phyloP scores from a whole-genome alignment of 2,797 vertebrate genomes.

The Tokudaia tokunoshimensis region DNA sequence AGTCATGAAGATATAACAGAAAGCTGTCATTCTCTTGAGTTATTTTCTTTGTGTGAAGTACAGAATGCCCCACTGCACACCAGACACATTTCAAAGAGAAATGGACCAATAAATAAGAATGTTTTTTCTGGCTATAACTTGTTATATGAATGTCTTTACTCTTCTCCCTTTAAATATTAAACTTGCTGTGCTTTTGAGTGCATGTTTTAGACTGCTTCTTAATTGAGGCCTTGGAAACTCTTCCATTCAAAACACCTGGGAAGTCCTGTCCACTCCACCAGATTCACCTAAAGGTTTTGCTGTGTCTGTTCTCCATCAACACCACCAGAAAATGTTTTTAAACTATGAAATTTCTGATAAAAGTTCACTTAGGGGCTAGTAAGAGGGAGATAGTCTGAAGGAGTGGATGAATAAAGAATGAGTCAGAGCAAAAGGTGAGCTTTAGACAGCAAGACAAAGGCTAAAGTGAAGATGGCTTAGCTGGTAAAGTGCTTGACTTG shows the following conservation, averaged over 20 bases:
- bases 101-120: conserved; percentile 51
- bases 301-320: neutral
- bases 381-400: neutral
- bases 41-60: conserved; percentile 70
- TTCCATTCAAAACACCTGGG: neutral
- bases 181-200: neutral
- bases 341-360: neutral
- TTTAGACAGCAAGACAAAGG: neutral
- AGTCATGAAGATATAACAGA: neutral
- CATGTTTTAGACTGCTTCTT: neutral
- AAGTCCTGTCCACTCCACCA: neutral
- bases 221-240: neutral
- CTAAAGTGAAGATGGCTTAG: neutral
- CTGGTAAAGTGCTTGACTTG: neutral
- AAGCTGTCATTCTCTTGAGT: conserved; percentile 34
- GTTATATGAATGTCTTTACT: neutral
- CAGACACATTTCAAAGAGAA: conserved; percentile 75
- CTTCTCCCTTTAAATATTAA: neutral
- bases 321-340: neutral
- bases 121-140: conserved; percentile 52
- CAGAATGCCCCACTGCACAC: conserved; percentile 73
- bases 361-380: neutral
- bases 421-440: neutral
- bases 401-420: neutral
- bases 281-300: neutral